Evolutionary conservation across 64 coral and sea anemone species (phyloP).

Genomic region (Astreopora myriophthalma): DNA sequence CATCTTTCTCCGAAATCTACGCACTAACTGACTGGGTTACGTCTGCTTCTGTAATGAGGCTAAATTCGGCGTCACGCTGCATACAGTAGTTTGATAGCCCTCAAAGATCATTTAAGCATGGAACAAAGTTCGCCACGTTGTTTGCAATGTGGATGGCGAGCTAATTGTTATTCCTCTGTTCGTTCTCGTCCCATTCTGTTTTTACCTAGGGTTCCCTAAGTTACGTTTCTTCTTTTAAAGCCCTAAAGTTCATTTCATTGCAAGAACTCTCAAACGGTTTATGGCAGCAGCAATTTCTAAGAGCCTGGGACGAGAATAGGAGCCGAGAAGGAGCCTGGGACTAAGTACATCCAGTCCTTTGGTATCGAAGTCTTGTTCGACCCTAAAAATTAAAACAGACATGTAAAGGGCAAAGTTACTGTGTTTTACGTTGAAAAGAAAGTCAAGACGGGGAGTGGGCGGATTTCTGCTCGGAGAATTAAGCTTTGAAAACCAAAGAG

Average conservation of each 20-base stretch:
- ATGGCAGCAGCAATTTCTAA: slow-evolving; percentile 78
- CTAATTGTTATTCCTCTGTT: background rate
- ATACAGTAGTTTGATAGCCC: no score
- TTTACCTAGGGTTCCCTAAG: no score
- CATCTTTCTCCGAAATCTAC: no score
- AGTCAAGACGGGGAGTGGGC: background rate
- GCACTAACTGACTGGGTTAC: no score
- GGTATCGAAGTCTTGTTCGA: slow-evolving; percentile 66
- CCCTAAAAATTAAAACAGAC: slow-evolving; percentile 23
- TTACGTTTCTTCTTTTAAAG: background rate
- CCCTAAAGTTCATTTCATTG: slow-evolving; percentile 40
- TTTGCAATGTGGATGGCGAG: no score
- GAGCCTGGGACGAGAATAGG: slow-evolving; percentile 67
- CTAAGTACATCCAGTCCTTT: slow-evolving; percentile 80
- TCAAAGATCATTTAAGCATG: no score
- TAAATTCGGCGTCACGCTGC: no score
- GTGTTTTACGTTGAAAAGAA: background rate
- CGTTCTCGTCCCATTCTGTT: background rate
- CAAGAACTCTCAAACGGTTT: slow-evolving; percentile 61
- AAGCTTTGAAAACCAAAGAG: background rate
- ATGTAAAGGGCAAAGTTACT: background rate
- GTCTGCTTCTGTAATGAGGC: no score
- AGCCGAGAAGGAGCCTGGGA: slow-evolving; percentile 49
- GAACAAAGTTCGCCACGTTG: no score
- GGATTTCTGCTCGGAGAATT: background rate